Evolutionary conservation across 2,113 vertebrate genomes (phyloP).

Genomic region (Orthochromis malagaraziensis): DNA sequence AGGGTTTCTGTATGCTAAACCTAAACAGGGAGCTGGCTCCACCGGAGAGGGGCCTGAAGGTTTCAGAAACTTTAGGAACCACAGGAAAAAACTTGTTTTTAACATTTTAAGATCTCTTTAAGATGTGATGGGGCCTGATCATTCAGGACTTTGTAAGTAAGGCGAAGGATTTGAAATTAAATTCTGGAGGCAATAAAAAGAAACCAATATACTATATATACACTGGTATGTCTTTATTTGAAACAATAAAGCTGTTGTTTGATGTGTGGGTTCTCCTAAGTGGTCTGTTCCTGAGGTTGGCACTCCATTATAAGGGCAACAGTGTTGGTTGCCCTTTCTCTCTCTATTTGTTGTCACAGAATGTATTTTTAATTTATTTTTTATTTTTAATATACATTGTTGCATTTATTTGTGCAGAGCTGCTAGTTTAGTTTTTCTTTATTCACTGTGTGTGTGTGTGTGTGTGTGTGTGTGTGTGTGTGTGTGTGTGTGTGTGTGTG

Average conservation of each 20-base stretch:
- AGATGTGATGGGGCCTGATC: not conserved
- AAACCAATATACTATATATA: not conserved
- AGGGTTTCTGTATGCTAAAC: not conserved
- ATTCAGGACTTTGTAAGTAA: not conserved
- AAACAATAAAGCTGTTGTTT: not conserved
- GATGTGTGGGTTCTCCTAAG: not conserved
- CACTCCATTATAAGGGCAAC: not conserved
- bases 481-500: not conserved
- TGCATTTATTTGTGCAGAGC: not conserved
- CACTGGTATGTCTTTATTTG: not conserved
- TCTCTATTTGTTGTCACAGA: not conserved
- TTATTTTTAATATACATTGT: not conserved
- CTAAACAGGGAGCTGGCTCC: not conserved
- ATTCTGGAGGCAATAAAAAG: not conserved
- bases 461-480: too few relatives aligned
- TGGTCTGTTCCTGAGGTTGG: not conserved
- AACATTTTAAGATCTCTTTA: not conserved
- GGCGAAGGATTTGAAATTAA: not conserved
- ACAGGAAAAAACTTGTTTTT: not conserved
- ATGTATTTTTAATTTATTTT: too few relatives aligned
- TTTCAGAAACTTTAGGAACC: not conserved
- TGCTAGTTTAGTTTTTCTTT: not conserved
- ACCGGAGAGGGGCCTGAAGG: fast-evolving
- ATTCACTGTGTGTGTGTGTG: not conserved
- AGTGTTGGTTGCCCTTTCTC: not conserved